These are phyloP conservation scores for Acromyrmex heyeri DNA, from an alignment of 1,140 invertebrate genomes.

Conservation along the genomic window DNA sequence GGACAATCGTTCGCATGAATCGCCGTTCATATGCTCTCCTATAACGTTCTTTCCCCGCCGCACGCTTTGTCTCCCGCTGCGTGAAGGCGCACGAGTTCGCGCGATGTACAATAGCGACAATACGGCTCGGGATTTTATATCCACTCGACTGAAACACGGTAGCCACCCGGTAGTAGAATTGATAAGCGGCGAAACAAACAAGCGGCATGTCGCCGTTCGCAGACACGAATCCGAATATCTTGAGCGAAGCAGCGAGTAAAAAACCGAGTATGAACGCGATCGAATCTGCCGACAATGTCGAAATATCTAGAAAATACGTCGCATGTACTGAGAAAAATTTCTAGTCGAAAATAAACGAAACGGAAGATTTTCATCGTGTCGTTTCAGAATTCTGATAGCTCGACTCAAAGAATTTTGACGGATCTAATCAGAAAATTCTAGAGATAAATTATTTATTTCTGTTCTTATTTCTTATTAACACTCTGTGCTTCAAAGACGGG, in stretches of 20 bases:
- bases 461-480: background rate
- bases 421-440: no score
- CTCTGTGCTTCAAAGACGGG: background rate
- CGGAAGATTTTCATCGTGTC: no score
- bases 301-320: background rate
- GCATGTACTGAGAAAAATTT: no score
- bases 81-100: constrained; percentile 6
- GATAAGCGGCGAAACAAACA: constrained; percentile 26
- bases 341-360: no score
- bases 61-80: background rate
- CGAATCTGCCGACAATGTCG: background rate
- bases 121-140: constrained; percentile 37
- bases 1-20: constrained; percentile 33
- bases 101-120: constrained; percentile 32
- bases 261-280: background rate
- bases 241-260: background rate
- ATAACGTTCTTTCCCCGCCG: background rate
- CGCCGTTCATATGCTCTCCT: constrained; percentile 13
- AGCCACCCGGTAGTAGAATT: constrained; percentile 52
- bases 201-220: background rate
- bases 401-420: no score
- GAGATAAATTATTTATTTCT: background rate
- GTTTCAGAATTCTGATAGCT: no score
- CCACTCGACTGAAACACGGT: constrained; percentile 5
- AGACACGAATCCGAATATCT: constrained; percentile 8